phyloP scores from a whole-genome alignment of 2,888 invertebrate species.

The Pachliopta kotzebuea region DNA sequence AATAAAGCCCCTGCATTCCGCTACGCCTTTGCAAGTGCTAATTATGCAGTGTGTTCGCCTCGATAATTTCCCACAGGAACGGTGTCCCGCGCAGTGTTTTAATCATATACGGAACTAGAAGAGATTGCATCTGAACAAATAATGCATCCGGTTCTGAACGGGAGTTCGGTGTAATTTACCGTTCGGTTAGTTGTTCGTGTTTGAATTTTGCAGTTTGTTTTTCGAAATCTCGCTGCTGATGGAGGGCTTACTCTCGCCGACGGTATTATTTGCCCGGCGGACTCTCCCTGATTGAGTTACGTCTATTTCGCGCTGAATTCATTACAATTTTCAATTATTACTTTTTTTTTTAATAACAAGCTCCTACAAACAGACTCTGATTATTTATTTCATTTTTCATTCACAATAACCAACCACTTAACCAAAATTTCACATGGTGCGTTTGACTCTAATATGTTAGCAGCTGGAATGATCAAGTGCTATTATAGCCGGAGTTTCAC shows the following conservation, averaged over 20 bases:
- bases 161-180: slow-evolving; percentile 69
- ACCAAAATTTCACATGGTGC: too few species aligned
- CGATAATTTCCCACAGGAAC: slow-evolving; percentile 75
- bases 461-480: too few species aligned
- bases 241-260: slow-evolving; percentile 22
- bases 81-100: slow-evolving; percentile 72
- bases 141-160: slow-evolving; percentile 50
- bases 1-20: slow-evolving; percentile 42
- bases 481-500: too few species aligned
- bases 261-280: slow-evolving; percentile 27
- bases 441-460: too few species aligned
- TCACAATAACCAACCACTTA: too few species aligned
- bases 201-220: slow-evolving; percentile 58
- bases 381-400: too few species aligned
- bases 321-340: slow-evolving; percentile 8
- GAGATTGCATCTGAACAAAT: slow-evolving; percentile 77
- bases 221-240: slow-evolving; percentile 41
- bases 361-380: too few species aligned
- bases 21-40: slow-evolving; percentile 64
- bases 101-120: slow-evolving; percentile 72
- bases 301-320: slow-evolving; percentile 21
- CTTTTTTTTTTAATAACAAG: neutral
- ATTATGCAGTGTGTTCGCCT: slow-evolving; percentile 74
- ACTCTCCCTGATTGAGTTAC: slow-evolving; percentile 28
- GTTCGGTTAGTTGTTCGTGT: slow-evolving; percentile 58